A percentile compares a stretch with the other conserved stretches of the same genome.
Conservation (phyloP, 64 coral and sea anemone species). For the Stichodactyla helianthus region DNA sequence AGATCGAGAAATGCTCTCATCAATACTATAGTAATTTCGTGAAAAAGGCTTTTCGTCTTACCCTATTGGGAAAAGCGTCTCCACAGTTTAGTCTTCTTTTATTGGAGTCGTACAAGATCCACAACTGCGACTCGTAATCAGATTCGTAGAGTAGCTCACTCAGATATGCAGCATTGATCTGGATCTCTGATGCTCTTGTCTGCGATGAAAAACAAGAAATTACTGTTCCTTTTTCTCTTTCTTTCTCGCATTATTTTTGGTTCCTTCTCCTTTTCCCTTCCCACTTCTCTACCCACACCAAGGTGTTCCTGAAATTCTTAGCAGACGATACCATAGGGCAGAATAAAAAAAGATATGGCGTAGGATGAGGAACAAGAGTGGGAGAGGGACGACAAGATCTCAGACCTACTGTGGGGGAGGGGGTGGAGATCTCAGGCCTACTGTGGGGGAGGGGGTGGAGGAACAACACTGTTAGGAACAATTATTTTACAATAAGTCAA, state of each 20-base stretch:
- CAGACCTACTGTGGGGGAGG: background rate
- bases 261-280: too few relatives aligned
- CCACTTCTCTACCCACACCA: too few relatives aligned
- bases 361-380: background rate
- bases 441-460: background rate
- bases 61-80: conserved; percentile 89
- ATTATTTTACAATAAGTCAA: too few relatives aligned
- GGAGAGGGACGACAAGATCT: too few relatives aligned
- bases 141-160: conserved; percentile 89
- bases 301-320: background rate
- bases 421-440: background rate
- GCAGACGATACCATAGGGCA: too few relatives aligned
- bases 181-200: conserved; percentile 67
- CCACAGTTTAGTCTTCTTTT: conserved; percentile 79
- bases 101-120: conserved; percentile 93
- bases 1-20: too few relatives aligned
- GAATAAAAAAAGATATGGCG: too few relatives aligned
- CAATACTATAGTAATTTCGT: background rate
- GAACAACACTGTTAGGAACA: too few relatives aligned
- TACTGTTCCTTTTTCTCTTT: background rate
- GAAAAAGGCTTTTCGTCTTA: conserved; percentile 10
- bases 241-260: too few relatives aligned
- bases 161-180: conserved; percentile 73
- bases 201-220: conserved; percentile 15
- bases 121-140: conserved; percentile 92